Conservation (phyloP, 2,888 invertebrate genomes). For the Drosophila recens region DNA sequence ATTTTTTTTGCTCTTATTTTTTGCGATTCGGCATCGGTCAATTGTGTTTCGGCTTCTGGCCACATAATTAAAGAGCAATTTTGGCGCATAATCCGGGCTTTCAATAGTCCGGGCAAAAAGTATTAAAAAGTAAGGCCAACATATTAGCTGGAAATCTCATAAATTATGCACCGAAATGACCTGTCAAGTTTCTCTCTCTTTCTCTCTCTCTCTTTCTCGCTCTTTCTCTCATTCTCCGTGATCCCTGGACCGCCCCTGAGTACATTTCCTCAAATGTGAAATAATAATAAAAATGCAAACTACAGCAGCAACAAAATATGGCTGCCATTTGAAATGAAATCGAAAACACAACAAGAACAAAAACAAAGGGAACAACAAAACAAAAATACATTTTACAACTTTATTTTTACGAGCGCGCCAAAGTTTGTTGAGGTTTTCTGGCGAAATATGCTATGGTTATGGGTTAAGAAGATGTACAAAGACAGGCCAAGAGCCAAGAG, state of each 20-base stretch:
- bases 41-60: conserved; percentile 45
- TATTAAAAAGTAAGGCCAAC: conserved; percentile 73
- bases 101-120: conserved; percentile 30
- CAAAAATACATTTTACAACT: conserved; percentile 77
- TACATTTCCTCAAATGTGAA: conserved; percentile 52
- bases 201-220: conserved; percentile 2
- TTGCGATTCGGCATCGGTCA: conserved; percentile 26
- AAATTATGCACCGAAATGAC: conserved; percentile 79
- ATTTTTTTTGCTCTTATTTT: conserved; percentile 9
- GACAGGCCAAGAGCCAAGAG: conserved; percentile 15
- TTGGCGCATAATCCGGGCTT: conserved; percentile 60
- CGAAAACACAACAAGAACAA: conserved; percentile 62
- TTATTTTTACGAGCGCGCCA: conserved; percentile 74
- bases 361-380: conserved; percentile 26
- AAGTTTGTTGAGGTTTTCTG: conserved; percentile 61
- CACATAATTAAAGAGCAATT: conserved; percentile 69
- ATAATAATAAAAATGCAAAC: conserved; percentile 56
- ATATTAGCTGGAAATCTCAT: conserved; percentile 81
- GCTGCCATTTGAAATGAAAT: conserved; percentile 74
- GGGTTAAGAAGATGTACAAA: conserved; percentile 30
- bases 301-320: conserved; percentile 56
- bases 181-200: conserved; percentile 68
- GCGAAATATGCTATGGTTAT: conserved; percentile 43
- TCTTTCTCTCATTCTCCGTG: conserved; percentile 3
- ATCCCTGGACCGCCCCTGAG: conserved; percentile 43